These are phyloP conservation scores for Drosophila miranda DNA, from an alignment of 1,140 invertebrate genomes.

Conservation along the genomic window DNA sequence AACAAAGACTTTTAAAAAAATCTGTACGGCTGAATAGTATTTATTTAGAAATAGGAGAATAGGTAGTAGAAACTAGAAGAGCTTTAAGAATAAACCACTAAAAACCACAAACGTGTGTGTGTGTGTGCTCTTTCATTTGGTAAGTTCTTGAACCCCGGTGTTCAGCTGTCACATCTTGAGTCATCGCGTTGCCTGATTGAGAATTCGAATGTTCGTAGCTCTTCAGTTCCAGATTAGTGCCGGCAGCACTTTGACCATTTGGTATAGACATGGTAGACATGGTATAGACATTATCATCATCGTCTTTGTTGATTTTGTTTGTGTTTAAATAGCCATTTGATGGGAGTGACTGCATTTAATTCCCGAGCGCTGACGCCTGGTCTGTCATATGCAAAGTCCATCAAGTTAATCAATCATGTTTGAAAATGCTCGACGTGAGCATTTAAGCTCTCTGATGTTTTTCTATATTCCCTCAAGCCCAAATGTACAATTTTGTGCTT, in stretches of 20 bases:
- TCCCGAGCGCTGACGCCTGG: not conserved
- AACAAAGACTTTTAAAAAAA: too few relatives aligned
- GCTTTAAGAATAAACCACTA: too few relatives aligned
- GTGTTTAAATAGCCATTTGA: conserved; percentile 67
- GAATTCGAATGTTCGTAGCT: too few relatives aligned
- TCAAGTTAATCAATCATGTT: conserved; percentile 71
- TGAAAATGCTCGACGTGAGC: conserved; percentile 49
- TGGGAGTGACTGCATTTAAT: conserved; percentile 47
- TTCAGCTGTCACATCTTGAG: too few relatives aligned
- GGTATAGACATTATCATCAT: conserved; percentile 53
- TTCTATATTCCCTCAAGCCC: not conserved
- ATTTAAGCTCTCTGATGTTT: conserved; percentile 11
- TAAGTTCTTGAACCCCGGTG: too few relatives aligned
- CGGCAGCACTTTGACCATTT: conserved; percentile 1
- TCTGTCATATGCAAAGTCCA: conserved; percentile 27
- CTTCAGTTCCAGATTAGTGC: conserved; percentile 1
- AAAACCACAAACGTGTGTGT: too few relatives aligned
- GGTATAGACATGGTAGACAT: conserved; percentile 25
- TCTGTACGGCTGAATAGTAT: too few relatives aligned
- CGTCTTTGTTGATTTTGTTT: conserved; percentile 32
- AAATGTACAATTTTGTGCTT: conserved; percentile 3
- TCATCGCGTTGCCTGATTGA: too few relatives aligned
- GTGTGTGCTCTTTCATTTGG: too few relatives aligned
- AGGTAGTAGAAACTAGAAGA: too few relatives aligned
- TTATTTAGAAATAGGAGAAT: too few relatives aligned